These are phyloP conservation scores for Perca flavescens DNA, from an alignment of 2,113 vertebrate species.

Conservation along the genomic window DNA sequence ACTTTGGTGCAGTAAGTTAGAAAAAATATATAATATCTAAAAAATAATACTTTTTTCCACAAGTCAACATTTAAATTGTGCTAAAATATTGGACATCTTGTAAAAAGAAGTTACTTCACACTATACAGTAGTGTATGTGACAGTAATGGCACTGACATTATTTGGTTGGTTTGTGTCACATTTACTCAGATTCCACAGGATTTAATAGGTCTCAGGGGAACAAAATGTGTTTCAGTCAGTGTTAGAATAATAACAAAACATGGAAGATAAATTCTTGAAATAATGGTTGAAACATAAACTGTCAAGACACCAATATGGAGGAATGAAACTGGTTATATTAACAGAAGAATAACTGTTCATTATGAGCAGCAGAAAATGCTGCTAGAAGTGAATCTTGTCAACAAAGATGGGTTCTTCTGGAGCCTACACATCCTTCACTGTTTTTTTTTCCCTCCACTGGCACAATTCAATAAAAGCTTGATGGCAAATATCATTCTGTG, in stretches of 20 bases:
- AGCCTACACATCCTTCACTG: constrained; percentile 26
- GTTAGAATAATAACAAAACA: constrained; percentile 22
- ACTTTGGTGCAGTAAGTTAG: not conserved
- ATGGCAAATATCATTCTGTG: constrained; percentile 79
- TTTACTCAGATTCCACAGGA: constrained; percentile 18
- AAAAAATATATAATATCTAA: no score
- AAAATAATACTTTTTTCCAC: not conserved
- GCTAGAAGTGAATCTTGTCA: constrained; percentile 36
- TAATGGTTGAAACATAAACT: not conserved
- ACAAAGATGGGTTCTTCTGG: constrained; percentile 26
- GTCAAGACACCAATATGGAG: not conserved
- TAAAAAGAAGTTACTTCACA: not conserved
- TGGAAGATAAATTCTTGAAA: not conserved
- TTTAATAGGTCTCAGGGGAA: constrained; percentile 21
- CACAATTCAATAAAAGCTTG: constrained; percentile 76
- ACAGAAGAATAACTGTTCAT: constrained; percentile 15
- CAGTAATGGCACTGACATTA: constrained; percentile 1
- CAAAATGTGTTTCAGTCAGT: constrained; percentile 1
- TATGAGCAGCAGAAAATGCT: constrained; percentile 6
- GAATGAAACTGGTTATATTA: not conserved
- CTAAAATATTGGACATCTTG: not conserved
- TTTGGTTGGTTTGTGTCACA: constrained; percentile 1
- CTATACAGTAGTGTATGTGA: not conserved
- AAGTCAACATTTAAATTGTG: not conserved
- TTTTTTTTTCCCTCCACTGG: constrained; percentile 32